Percentiles rank a stretch among this genome's conserved stretches.
Conservation (phyloP, 1,140 invertebrate genomes). For the Nomia melanderi region DNA sequence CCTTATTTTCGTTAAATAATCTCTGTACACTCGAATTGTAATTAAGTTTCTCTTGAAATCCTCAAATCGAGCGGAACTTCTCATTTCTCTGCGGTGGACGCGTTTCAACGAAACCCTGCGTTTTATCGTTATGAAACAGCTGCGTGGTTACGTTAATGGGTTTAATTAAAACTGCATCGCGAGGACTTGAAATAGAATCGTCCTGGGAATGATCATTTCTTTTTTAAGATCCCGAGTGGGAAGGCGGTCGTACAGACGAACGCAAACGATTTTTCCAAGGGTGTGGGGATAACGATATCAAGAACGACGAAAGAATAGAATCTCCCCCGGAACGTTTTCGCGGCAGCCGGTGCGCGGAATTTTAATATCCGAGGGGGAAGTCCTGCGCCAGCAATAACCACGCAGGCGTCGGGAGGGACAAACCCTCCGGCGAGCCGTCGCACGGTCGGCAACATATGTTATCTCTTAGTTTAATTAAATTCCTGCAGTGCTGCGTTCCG, state of each 20-base stretch:
- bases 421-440: conserved; percentile 55
- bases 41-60: too few species aligned
- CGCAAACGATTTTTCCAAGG: background rate
- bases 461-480: conserved; percentile 83
- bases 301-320: conserved; percentile 33
- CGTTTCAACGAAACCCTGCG: too few species aligned
- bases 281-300: conserved; percentile 3
- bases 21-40: too few species aligned
- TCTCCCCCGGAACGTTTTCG: conserved; percentile 60
- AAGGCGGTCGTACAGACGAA: background rate
- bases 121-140: too few species aligned
- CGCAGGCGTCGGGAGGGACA: conserved; percentile 61
- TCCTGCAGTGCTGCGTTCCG: conserved; percentile 75
- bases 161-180: too few species aligned
- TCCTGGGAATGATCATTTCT: too few species aligned
- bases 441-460: conserved; percentile 79
- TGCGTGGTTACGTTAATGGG: too few species aligned
- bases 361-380: conserved; percentile 78
- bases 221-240: too few species aligned
- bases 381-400: conserved; percentile 78
- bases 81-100: too few species aligned
- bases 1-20: too few species aligned
- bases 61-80: too few species aligned
- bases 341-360: conserved; percentile 79
- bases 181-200: too few species aligned